Evolutionary conservation across 2,113 vertebrate species (phyloP), one percentile per base, ranked within the genome.

Genomic region (Cettia cetti): DNA sequence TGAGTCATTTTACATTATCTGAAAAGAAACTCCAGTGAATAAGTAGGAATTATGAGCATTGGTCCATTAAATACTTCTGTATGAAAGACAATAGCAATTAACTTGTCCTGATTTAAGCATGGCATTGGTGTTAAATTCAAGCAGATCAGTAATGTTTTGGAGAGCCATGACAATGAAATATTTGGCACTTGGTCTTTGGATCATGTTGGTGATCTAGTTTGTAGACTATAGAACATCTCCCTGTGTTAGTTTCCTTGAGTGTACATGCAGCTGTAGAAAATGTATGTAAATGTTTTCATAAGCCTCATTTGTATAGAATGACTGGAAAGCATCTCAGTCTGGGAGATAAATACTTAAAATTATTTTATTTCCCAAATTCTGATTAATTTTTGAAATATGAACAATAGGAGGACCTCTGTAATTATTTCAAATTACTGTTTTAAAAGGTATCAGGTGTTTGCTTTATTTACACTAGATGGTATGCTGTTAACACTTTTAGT

Each of bases 121-220:
- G 42, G 13, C 11, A 54, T 79, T 91, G n/a, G 20, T 76, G 22
- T 85, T 64, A 64, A 81, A 66, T 64, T 91, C 45, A 39, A 79
- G 31, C 28, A 66, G 27, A 52, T 60, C 7, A 17, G 6, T 59
- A 75, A 31, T n/a, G 15, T 56, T 84, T 64, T 94, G 40, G 49
- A 79, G 33, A 82, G 3, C 30, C 16, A 19, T 61, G 78, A 35
- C 82, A 95, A 72, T 85, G 27, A 79, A 95, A 26, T 92, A 85
- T 50, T 79, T 97, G 93, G 93, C 82, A 45, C 61, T 91, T 95
- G 84, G 39, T 83, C 56, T 65, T 83, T 70, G 60, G 56, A 57
- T 94, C 27, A 3, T 44, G 37, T 85, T 80, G 30, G 13, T 90
- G 54, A 59, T 72, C 23, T 72, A 12, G 45, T 76, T 1, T 37